A percentile compares a stretch with the other conserved stretches of the same genome.
Conservation (phyloP, 2,113 vertebrate genomes). For the Alouatta palliata region DNA sequence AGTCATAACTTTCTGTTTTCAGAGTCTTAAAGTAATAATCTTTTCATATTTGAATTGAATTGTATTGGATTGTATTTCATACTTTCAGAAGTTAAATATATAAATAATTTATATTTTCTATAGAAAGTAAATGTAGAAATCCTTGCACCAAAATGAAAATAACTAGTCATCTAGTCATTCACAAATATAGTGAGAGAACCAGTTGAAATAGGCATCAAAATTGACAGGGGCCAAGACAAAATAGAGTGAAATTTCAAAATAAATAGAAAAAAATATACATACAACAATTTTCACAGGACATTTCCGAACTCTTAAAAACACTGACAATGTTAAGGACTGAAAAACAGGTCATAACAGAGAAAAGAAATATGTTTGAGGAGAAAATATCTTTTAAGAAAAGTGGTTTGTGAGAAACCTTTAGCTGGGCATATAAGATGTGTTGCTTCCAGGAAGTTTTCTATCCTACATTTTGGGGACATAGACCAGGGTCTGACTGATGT, state of each 20-base stretch:
- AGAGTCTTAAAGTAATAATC: slow-evolving; percentile 34
- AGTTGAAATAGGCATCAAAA: neutral
- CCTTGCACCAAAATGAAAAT: slow-evolving; percentile 33
- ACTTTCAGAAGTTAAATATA: slow-evolving; percentile 41
- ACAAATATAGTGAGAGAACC: neutral
- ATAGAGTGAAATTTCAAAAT: neutral
- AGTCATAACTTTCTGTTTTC: neutral
- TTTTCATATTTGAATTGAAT: neutral
- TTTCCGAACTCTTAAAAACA: neutral
- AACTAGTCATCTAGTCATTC: neutral
- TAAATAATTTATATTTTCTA: neutral
- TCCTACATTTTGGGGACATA: neutral
- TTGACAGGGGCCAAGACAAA: neutral
- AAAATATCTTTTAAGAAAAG: neutral
- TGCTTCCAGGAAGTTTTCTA: neutral
- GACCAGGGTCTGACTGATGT: neutral
- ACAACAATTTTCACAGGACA: neutral
- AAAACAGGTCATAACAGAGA: neutral
- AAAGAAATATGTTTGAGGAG: neutral
- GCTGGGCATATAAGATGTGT: no score
- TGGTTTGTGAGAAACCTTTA: neutral
- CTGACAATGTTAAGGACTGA: neutral
- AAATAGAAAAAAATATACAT: neutral
- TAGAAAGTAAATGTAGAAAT: neutral
- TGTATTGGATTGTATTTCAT: neutral